A percentile compares a stretch with the other conserved stretches of the same genome.
These are phyloP conservation scores for Lochmaea crataegi DNA, from an alignment of 2,888 invertebrate genomes.

Conservation along the genomic window DNA sequence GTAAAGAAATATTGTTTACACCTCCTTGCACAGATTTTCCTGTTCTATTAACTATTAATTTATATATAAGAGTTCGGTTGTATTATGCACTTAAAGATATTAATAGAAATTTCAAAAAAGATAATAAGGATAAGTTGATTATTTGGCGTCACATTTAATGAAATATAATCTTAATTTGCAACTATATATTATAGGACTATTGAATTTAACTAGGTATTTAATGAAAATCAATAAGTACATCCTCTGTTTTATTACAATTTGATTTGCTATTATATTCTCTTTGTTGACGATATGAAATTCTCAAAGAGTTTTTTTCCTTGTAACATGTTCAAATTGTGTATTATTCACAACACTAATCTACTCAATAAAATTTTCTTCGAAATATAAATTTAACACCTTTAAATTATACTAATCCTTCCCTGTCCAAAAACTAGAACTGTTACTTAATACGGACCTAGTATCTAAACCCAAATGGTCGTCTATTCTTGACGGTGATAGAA, in stretches of 20 bases:
- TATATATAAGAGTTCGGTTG: neutral
- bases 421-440: neutral
- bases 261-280: neutral
- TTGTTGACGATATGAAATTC: neutral
- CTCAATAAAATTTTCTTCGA: neutral
- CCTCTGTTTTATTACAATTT: neutral
- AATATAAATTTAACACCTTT: neutral
- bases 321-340: too few relatives aligned
- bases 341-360: too few relatives aligned
- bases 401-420: neutral
- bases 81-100: neutral
- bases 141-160: too few relatives aligned
- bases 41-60: too few relatives aligned
- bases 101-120: neutral
- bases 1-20: neutral
- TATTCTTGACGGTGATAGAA: neutral
- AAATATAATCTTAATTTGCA: too few relatives aligned
- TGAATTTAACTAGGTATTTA: too few relatives aligned
- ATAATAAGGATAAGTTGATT: neutral
- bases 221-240: too few relatives aligned
- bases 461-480: neutral
- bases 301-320: too few relatives aligned
- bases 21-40: neutral
- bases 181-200: too few relatives aligned
- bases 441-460: neutral